phyloP scores from a whole-genome alignment of 2,113 vertebrate species.

The Perca fluviatilis region DNA sequence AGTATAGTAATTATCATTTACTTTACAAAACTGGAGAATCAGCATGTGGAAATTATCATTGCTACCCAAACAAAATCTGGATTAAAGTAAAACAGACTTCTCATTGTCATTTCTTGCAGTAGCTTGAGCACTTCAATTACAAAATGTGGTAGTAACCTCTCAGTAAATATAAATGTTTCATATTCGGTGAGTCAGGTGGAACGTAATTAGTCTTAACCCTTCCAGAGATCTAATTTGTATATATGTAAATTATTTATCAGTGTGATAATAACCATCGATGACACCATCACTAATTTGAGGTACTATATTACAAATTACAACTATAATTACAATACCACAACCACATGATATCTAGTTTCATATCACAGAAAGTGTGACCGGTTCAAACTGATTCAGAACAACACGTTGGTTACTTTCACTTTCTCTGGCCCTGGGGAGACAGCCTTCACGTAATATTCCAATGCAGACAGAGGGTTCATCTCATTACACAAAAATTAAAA shows the following conservation, averaged over 20 bases:
- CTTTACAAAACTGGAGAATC: constrained; percentile 3
- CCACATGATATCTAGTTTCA: neutral
- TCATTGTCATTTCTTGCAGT: constrained; percentile 1
- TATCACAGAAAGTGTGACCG: neutral
- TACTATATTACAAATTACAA: neutral
- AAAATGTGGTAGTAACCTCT: neutral
- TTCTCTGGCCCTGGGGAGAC: constrained; percentile 14
- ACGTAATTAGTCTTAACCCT: neutral
- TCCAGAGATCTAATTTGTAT: constrained; percentile 11
- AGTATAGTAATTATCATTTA: neutral
- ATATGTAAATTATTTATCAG: neutral
- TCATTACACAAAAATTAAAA: constrained; percentile 59
- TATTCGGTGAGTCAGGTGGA: constrained; percentile 15
- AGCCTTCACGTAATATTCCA: constrained; percentile 39
- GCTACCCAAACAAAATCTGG: neutral
- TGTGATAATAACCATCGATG: neutral
- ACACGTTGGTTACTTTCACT: constrained; percentile 11
- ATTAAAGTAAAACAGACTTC: neutral
- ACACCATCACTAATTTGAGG: neutral
- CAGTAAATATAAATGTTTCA: constrained; percentile 8
- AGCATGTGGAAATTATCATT: neutral
- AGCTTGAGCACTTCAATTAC: neutral
- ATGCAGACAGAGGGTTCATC: constrained; percentile 23
- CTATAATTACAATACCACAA: neutral
- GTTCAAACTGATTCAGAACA: neutral